These are phyloP conservation scores for Orius insidiosus DNA, from an alignment of 1,140 invertebrate genomes.

Conservation along the genomic window DNA sequence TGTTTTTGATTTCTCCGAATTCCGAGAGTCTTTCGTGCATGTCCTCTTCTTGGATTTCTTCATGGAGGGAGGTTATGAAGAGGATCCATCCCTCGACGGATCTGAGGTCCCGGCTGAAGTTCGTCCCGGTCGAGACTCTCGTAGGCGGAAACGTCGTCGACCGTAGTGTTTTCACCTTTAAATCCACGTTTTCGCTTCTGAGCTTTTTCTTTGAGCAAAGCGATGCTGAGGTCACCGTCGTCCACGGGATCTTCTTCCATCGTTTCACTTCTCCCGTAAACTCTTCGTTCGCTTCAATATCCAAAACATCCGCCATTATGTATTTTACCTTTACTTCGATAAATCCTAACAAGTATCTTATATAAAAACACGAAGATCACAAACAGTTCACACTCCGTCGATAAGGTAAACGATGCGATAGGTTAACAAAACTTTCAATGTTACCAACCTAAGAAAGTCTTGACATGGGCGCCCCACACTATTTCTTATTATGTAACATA, in stretches of 20 bases:
- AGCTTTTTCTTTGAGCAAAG: conserved; percentile 84
- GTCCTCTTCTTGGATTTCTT: conserved; percentile 96
- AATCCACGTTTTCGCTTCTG: conserved; percentile 90
- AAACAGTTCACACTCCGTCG: too few species aligned
- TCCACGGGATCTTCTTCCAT: conserved; percentile 5
- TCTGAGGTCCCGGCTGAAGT: conserved; percentile 45
- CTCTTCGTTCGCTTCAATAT: conserved; percentile 73
- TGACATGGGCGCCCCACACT: too few species aligned
- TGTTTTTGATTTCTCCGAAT: conserved; percentile 95
- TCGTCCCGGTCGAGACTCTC: conserved; percentile 66
- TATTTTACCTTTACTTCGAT: too few species aligned
- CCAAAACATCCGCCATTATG: conserved; percentile 67
- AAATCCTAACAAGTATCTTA: too few species aligned
- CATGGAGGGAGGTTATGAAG: conserved; percentile 92
- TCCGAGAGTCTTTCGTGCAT: conserved; percentile 93
- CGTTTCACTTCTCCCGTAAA: conserved; percentile 75
- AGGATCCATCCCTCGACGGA: conserved; percentile 96
- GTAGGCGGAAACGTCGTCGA: conserved; percentile 61
- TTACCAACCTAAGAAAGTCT: too few species aligned
- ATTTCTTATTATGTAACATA: too few species aligned
- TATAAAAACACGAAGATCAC: too few species aligned
- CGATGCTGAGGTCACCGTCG: conserved; percentile 20
- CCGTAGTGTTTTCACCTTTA: conserved; percentile 41
- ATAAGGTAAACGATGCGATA: too few species aligned
- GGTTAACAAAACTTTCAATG: too few species aligned